Base-by-base conservation (phyloP, 2,797 vertebrate species). In the Sebastes melanostomus region DNA sequence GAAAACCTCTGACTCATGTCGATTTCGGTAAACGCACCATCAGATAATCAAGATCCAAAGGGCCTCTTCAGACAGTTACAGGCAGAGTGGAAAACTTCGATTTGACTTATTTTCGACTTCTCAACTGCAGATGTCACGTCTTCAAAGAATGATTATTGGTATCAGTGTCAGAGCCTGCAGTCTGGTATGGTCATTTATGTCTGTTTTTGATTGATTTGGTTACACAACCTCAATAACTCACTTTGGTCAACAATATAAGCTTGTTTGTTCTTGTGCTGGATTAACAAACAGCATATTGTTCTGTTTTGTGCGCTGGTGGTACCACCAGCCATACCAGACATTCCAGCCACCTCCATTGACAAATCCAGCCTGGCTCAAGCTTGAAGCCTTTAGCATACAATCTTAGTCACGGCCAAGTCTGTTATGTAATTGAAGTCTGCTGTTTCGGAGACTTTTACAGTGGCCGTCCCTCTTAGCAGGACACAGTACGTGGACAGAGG, bases 221-320 rank as follows among this genome's bases (percentile, higher is more conserved):
- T 81, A 75, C 59, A 59, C 25, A 78, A 69, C 46, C 32, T 77
- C 46, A 66, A 71, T 72, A 70, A 72, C 66, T 77, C 68, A 50
- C 66, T 65, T 34, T 30, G 25, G 42, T 34, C 66, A 77, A 92
- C 81, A 91, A 90, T 75, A 74, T 63, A 38, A 50, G 74, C 63
- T 66, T 91, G 89, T 92, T 92, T 93, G 92, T 91, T 84, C 82
- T 73, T 75, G 6, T 66, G 59, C 22, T 58, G 76, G 76, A 92
- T 88, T 86, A 91, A 86, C 91, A 90, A 91, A 92, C 75, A 85
- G 80, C 81, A 84, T 87, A 77, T 88, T 94, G 88, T 93, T 92
- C 88, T 65, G 79, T 71, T 87, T 88, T 72, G 82, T 66, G 9
- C 36, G 68, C 68, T 25, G 67, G 60, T 85, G 72, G 91, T 86